phyloP scores from a whole-genome alignment of 2,888 invertebrate species.

The Zhengitettix transpicula region DNA sequence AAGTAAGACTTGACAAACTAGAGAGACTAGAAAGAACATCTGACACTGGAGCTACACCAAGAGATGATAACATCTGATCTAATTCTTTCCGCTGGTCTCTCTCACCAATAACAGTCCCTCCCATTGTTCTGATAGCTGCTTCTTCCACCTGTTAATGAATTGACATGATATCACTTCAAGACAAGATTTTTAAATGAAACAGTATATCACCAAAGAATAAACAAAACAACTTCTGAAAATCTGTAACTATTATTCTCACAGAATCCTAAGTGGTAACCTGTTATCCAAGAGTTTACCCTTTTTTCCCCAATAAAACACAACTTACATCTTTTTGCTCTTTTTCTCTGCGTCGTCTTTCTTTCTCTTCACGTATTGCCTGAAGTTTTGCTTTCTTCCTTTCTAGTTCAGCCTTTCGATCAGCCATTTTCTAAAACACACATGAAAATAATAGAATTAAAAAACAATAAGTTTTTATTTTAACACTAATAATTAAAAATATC shows the following conservation, averaged over 20 bases:
- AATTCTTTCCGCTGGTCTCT: slow-evolving; percentile 45
- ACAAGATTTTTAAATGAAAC: too few species aligned
- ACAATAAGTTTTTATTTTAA: too few species aligned
- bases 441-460: background rate
- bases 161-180: background rate
- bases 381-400: slow-evolving; percentile 85
- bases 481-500: too few species aligned
- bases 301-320: slow-evolving; percentile 14
- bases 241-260: too few species aligned
- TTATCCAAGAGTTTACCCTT: too few species aligned
- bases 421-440: slow-evolving; percentile 32
- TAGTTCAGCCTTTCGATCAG: slow-evolving; percentile 81
- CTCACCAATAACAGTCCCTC: slow-evolving; percentile 23
- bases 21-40: slow-evolving; percentile 71
- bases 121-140: slow-evolving; percentile 25
- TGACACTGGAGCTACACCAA: slow-evolving; percentile 76
- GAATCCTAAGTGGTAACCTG: too few species aligned
- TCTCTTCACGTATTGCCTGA: slow-evolving; percentile 76
- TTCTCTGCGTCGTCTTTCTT: slow-evolving; percentile 66
- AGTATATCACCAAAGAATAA: too few species aligned
- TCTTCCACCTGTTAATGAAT: slow-evolving; percentile 25
- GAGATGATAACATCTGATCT: slow-evolving; percentile 71
- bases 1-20: slow-evolving; percentile 62
- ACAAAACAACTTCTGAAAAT: too few species aligned
- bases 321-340: slow-evolving; percentile 78